Conservation (phyloP, 1,140 invertebrate species). For the Forficula auricularia region DNA sequence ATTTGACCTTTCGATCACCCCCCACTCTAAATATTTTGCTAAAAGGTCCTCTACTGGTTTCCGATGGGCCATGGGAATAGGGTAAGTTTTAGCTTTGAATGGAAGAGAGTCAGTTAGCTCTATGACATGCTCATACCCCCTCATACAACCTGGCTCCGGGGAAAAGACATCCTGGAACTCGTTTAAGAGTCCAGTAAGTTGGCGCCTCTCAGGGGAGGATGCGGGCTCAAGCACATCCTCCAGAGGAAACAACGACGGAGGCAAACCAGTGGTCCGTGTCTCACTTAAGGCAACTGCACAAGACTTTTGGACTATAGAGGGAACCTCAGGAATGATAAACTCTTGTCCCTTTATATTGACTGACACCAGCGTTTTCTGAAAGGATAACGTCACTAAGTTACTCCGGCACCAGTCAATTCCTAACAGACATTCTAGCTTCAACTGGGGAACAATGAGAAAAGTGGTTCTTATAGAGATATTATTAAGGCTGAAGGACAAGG, state of each 20-base stretch:
- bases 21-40: conserved; percentile 12
- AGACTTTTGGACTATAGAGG: not conserved
- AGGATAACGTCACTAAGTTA: not conserved
- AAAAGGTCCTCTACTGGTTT: conserved; percentile 11
- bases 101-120: not conserved
- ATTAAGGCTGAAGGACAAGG: not conserved
- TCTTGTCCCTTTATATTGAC: not conserved
- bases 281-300: too few species aligned
- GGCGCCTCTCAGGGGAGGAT: not conserved
- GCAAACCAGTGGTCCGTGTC: too few species aligned
- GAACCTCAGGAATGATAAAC: not conserved
- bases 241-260: not conserved
- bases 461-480: not conserved
- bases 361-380: not conserved
- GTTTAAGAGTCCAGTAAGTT: not conserved
- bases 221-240: not conserved
- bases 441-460: not conserved
- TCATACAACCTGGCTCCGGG: not conserved
- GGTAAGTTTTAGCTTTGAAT: conserved; percentile 12
- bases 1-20: conserved; percentile 15
- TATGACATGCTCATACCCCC: conserved; percentile 2
- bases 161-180: not conserved
- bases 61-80: conserved; percentile 11
- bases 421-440: not conserved
- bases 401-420: not conserved